A percentile compares a stretch with the other conserved stretches of the same genome.
These are phyloP conservation scores for Marcusenius ussheri DNA, from an alignment of 2,113 vertebrate genomes.

Conservation along the genomic window DNA sequence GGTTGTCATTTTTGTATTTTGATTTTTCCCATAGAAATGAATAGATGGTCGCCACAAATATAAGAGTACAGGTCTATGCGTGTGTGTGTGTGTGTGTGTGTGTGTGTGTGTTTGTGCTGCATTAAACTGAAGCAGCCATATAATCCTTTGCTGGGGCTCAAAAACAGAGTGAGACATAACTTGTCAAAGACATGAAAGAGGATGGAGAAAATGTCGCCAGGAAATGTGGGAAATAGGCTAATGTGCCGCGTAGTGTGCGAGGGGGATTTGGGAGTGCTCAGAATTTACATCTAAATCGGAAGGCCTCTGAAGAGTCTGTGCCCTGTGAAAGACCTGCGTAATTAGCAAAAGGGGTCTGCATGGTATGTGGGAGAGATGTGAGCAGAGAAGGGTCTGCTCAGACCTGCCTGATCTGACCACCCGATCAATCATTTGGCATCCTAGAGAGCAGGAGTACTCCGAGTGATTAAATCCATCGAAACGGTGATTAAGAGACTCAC, in stretches of 20 bases:
- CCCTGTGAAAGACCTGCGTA: not conserved
- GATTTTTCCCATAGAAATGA: no score
- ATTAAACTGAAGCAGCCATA: not conserved
- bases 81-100: not conserved
- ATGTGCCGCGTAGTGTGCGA: not conserved
- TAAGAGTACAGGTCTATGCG: not conserved
- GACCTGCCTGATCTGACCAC: not conserved
- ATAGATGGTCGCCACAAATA: no score
- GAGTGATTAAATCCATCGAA: not conserved
- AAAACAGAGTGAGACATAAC: not conserved
- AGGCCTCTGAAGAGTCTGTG: not conserved
- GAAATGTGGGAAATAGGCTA: not conserved
- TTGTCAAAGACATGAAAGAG: not conserved
- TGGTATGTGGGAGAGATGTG: not conserved
- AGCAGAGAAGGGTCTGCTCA: not conserved
- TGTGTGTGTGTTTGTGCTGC: not conserved
- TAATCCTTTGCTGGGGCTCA: not conserved
- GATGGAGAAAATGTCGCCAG: not conserved
- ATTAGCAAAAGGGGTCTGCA: not conserved
- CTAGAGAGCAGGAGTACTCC: not conserved
- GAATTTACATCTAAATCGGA: not conserved
- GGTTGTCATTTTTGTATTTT: no score
- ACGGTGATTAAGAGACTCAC: not conserved
- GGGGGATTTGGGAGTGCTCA: not conserved
- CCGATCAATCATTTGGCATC: not conserved